Evolutionary conservation across 2,113 vertebrate species (phyloP).

Genomic region (Calonectris borealis): DNA sequence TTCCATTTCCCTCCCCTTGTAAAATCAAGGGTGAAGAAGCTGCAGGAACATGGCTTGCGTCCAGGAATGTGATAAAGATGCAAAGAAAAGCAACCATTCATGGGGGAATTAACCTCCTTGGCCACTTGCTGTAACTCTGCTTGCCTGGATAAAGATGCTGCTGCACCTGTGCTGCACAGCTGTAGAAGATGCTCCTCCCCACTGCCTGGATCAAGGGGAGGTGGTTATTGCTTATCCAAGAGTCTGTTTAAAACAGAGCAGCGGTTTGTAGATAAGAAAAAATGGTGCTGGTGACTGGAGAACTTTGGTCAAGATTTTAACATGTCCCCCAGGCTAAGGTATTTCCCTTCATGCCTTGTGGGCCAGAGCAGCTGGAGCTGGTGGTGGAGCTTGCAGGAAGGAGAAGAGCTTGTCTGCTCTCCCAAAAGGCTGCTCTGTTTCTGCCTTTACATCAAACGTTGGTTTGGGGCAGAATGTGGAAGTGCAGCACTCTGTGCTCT

Average conservation of each 20-base stretch:
- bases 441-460: not conserved
- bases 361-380: not conserved
- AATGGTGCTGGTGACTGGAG: not conserved
- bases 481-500: not conserved
- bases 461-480: not conserved
- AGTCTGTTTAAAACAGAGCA: not conserved
- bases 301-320: not conserved
- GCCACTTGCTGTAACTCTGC: conserved; percentile 1
- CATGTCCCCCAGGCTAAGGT: not conserved
- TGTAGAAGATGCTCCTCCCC: not conserved
- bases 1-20: not conserved
- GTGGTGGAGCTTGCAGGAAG: not conserved
- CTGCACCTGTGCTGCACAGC: not conserved
- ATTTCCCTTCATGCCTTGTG: not conserved
- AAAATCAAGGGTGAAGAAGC: conserved; percentile 32
- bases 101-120: not conserved
- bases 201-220: not conserved
- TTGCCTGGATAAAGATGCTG: conserved; percentile 31
- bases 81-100: not conserved
- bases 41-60: not conserved
- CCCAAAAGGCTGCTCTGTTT: not conserved
- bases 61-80: conserved; percentile 49
- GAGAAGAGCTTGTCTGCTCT: not conserved
- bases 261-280: not conserved
- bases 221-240: not conserved